Base-by-base conservation (phyloP, 2,113 vertebrate genomes). In the Daubentonia madagascariensis region DNA sequence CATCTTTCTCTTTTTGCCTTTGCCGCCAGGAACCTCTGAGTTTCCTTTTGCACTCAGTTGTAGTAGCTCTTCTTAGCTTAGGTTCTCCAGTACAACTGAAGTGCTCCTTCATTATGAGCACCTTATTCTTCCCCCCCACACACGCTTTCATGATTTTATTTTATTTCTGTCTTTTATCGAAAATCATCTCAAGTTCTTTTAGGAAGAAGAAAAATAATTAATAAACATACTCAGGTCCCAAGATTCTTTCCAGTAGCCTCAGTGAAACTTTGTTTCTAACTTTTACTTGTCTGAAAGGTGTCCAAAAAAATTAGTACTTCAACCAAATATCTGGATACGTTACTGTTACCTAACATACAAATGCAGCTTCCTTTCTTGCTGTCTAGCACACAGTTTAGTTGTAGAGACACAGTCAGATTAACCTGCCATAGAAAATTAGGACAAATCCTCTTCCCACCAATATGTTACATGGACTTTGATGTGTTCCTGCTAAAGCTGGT, bases 21-120 rank as follows among this genome's bases (percentile, higher is more conserved):
- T 87, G 92, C 92, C 89, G 72, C 97, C 43, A 48, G 96, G 97
- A 96, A 35, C 45, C 96, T 97, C 97, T 0, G 1, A 45, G 59
- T 28, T 70, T 37, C n/a, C 17, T 20, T 91, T 22, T 65, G 78
- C 1, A 2, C 16, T 52, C 40, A 7, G 35, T 5, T 8, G 5
- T 2, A 25, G 14, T 1, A n/a, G 63, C 35, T 48, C n/a, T 30
- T 63, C 73, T 83, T 68, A 35, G 52, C 59, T 85, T 84, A 67
- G 25, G n/a, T 32, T 59, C 45, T 52, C 54, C 30, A 7, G 40
- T 14, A 43, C 10, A 61, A 67, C 32, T 61, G 23, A 90, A 7
- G 8, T 59, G 14, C 14, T 6, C 40, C 76, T 85, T 94, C 72
- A n/a, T 63, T 54, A 40, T 23, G 32, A 48, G 9, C 10, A 2